Conservation (phyloP, 2,797 vertebrate species). For the Pteronotus mesoamericanus region DNA sequence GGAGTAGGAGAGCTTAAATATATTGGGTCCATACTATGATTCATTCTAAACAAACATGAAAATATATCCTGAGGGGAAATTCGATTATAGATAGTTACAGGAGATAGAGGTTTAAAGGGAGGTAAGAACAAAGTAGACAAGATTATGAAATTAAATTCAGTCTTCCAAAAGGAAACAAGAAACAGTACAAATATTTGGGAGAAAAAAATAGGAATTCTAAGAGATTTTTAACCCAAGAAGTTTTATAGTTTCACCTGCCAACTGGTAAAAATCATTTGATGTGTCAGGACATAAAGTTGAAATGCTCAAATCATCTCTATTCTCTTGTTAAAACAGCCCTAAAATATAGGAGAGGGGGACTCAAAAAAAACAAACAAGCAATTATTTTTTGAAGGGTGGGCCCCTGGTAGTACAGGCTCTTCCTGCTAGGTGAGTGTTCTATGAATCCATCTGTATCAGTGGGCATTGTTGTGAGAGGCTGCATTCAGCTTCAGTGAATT, state of each 20-base stretch:
- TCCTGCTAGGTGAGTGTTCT: too few relatives aligned
- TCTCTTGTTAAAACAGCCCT: background rate
- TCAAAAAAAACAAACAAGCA: background rate
- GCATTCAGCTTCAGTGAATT: too few relatives aligned
- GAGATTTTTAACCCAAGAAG: slow-evolving; percentile 24
- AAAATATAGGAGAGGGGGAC: background rate
- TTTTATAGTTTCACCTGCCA: background rate
- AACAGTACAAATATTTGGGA: background rate
- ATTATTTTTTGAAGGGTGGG: background rate
- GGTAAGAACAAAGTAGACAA: background rate
- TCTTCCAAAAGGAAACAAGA: background rate
- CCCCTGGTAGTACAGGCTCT: background rate
- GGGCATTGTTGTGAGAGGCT: too few relatives aligned
- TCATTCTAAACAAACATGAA: slow-evolving; percentile 13
- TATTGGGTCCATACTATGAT: background rate
- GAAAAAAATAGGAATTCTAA: background rate
- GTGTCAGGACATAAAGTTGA: background rate
- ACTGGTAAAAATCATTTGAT: background rate
- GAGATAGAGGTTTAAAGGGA: background rate
- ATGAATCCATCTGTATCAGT: too few relatives aligned
- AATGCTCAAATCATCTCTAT: background rate
- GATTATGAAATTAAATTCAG: slow-evolving; percentile 16
- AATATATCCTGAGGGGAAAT: background rate
- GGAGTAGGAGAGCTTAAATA: background rate
- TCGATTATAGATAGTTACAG: background rate